Evolutionary conservation across 2,888 invertebrate species (phyloP).

Genomic region (Rotaria macrura): DNA sequence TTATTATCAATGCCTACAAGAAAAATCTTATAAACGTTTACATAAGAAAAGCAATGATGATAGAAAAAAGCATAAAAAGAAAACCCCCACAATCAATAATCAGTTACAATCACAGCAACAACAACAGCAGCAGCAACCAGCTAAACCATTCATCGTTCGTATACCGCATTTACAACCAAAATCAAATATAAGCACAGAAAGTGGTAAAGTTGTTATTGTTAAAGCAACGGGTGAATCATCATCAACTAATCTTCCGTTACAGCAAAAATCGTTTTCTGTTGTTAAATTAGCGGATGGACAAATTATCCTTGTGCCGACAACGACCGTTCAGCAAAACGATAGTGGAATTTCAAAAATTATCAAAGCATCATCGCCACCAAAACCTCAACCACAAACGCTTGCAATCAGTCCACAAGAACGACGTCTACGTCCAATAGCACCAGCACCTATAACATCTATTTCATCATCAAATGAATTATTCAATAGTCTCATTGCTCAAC

Average conservation of each 20-base stretch:
- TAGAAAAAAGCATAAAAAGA: background rate
- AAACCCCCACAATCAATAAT: background rate
- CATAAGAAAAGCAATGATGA: background rate
- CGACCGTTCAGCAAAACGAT: conserved; percentile 5
- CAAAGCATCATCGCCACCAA: background rate
- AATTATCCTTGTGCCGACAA: conserved; percentile 7
- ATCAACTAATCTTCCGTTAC: background rate
- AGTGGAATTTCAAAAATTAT: background rate
- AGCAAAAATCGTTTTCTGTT: conserved; percentile 17
- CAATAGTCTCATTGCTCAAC: background rate
- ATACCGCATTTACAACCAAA: conserved; percentile 15
- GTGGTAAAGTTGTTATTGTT: conserved; percentile 8
- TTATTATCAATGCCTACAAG: conserved; percentile 10
- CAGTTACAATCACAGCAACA: too few species aligned
- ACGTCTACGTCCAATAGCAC: background rate
- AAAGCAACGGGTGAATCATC: background rate
- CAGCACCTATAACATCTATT: background rate
- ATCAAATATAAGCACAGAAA: background rate
- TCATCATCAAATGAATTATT: background rate
- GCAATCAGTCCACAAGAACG: conserved; percentile 4
- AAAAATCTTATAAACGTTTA: background rate
- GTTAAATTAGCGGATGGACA: conserved; percentile 18
- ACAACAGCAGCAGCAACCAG: background rate
- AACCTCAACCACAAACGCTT: background rate
- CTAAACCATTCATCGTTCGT: conserved; percentile 16